These are phyloP conservation scores for Incurvaria masculella DNA, from an alignment of 2,888 invertebrate genomes.

Conservation along the genomic window DNA sequence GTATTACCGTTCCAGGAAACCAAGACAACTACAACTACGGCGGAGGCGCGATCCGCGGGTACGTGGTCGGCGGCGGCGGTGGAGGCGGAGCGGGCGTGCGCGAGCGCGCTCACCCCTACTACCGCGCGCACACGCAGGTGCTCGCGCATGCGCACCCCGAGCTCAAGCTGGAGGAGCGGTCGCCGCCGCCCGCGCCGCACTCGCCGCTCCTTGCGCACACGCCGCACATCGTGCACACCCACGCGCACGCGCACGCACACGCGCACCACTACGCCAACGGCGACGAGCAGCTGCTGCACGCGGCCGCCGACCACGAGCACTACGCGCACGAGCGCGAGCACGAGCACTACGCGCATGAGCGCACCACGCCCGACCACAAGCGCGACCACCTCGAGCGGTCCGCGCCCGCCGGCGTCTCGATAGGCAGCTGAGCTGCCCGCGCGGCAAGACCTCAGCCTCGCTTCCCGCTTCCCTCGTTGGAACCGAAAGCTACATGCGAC, in stretches of 20 bases:
- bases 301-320: slow-evolving; percentile 21
- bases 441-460: no score
- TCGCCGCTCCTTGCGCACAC: slow-evolving; percentile 20
- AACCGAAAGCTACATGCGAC: no score
- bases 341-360: slow-evolving; percentile 9
- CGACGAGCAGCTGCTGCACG: slow-evolving; percentile 20
- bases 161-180: slow-evolving; percentile 37
- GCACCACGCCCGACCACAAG: slow-evolving; percentile 23
- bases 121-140: background rate
- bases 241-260: slow-evolving; percentile 18
- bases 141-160: slow-evolving; percentile 25
- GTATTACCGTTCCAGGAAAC: no score
- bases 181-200: slow-evolving; percentile 21
- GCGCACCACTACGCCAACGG: slow-evolving; percentile 8
- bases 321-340: slow-evolving; percentile 14
- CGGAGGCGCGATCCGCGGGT: background rate
- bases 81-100: slow-evolving; percentile 13
- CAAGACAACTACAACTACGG: background rate
- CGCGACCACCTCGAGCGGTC: slow-evolving; percentile 38
- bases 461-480: no score
- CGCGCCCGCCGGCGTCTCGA: slow-evolving; percentile 51
- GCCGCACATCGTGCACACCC: slow-evolving; percentile 23
- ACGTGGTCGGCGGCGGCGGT: slow-evolving; percentile 12
- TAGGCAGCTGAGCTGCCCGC: slow-evolving; percentile 38
- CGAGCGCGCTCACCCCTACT: slow-evolving; percentile 5